Percentiles rank a stretch among this genome's conserved stretches.
phyloP scores from a whole-genome alignment of 2,888 invertebrate genomes.

The Ferdinandea cuprea region DNA sequence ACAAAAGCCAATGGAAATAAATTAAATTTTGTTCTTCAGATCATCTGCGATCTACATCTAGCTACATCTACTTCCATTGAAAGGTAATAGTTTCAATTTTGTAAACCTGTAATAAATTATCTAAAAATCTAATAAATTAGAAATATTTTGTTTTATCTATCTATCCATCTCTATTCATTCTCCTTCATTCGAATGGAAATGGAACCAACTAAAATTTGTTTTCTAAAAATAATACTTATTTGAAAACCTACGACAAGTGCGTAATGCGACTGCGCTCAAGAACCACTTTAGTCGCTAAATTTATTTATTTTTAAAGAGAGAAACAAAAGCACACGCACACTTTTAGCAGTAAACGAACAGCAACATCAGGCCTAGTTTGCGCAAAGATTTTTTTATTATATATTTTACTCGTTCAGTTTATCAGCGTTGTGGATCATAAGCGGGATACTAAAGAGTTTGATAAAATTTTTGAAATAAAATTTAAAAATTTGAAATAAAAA shows the following conservation, averaged over 20 bases:
- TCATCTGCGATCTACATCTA: no score
- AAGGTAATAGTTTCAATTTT: conserved; percentile 30
- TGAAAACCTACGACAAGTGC: conserved; percentile 50
- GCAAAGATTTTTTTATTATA: conserved; percentile 17
- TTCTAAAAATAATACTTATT: conserved; percentile 59
- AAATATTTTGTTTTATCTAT: conserved; percentile 6
- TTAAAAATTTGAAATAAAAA: conserved; percentile 6
- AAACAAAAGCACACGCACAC: conserved; percentile 28
- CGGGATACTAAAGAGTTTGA: conserved; percentile 25
- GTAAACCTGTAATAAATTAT: conserved; percentile 45
- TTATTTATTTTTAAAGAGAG: conserved; percentile 61
- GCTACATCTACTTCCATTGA: no score
- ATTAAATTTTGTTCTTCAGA: conserved; percentile 18
- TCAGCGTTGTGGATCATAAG: conserved; percentile 59
- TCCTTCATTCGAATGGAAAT: conserved; percentile 23
- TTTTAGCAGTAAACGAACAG: conserved; percentile 33
- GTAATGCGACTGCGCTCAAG: conserved; percentile 57
- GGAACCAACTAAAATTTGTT: conserved; percentile 27
- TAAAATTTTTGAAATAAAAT: conserved; percentile 17
- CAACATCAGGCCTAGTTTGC: conserved; percentile 27
- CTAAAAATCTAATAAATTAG: conserved; percentile 35
- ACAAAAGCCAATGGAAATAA: conserved; percentile 6
- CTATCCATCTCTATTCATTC: not conserved
- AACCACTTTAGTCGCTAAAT: conserved; percentile 53
- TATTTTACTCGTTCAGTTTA: conserved; percentile 41